phyloP scores from a whole-genome alignment of 2,113 vertebrate species.

The Nansenia antarctica region DNA sequence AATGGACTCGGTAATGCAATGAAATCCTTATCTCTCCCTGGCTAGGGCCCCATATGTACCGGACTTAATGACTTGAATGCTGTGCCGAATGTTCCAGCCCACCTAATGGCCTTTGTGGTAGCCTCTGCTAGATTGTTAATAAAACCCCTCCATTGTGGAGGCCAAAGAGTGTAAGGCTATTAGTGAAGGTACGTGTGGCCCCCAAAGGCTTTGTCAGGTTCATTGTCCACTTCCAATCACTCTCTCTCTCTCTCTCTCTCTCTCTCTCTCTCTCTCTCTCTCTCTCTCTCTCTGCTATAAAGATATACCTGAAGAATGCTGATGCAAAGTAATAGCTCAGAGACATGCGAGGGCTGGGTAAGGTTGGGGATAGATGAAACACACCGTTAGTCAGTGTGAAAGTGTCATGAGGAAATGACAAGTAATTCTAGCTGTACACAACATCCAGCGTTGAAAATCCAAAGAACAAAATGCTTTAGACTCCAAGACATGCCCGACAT shows the following conservation, averaged over 20 bases:
- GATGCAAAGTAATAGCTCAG: constrained; percentile 9
- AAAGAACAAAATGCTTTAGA: no score
- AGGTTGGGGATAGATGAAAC: no score
- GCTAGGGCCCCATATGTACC: constrained; percentile 61
- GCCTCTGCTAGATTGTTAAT: constrained; percentile 66
- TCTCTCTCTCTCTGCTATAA: neutral
- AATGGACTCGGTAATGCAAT: constrained; percentile 74
- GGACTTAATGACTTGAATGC: constrained; percentile 65
- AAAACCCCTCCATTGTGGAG: constrained; percentile 55
- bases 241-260: constrained; percentile 23
- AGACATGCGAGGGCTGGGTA: constrained; percentile 6
- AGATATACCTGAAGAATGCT: constrained; percentile 25
- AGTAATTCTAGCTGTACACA: no score
- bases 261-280: neutral
- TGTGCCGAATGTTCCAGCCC: constrained; percentile 39
- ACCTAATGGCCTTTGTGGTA: constrained; percentile 65
- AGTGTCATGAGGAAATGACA: no score
- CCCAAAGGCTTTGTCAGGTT: constrained; percentile 45
- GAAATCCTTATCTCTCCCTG: constrained; percentile 68
- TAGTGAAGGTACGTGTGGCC: constrained; percentile 51
- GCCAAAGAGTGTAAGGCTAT: constrained; percentile 50
- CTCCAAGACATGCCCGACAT: no score
- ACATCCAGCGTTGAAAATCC: no score
- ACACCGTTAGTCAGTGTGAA: no score
- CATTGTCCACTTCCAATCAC: constrained; percentile 38